Evolutionary conservation across 1,140 invertebrate species (phyloP), one percentile per base, ranked within the genome.

Genomic region (Formica selysi): DNA sequence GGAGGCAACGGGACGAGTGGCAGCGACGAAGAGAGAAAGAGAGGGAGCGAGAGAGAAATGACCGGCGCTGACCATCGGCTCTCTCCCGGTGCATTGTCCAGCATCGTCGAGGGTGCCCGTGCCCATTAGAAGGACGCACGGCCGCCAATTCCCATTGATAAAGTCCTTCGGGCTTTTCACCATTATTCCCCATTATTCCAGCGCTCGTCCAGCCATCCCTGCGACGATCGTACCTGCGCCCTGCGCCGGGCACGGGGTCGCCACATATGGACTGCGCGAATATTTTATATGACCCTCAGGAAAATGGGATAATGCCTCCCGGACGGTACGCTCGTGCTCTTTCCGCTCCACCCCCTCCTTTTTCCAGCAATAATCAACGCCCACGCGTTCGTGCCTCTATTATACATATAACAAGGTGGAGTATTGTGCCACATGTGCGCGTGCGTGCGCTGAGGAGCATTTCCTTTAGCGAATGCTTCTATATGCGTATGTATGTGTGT

Each of bases 61-160:
- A 51, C 8, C 71, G 68, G 26, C 62, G 76, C 89, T 92, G 92
- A 93, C 92, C 92, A 93, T 91, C 90, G 89, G 89, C 79, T 84
- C 84, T 84, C 84, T 89, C 67, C 32, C 57, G 59, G 68, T 51
- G 87, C 86, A 92, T 93, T 93, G 92, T 93, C 89, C 90, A 70
- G 85, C 76, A 19, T 84, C 85, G 70, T 64, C 81, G 86, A 70
- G 79, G 68, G 65, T 44, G 22, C 62, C 76, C 79, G 88, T 87
- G 79, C 73, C 91, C 87, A 93, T 93, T 93, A 93, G 89, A 87
- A 88, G 79, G 85, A 91, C 89, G 79, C 91, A 84, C 74, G 86
- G 59, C 65, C 86, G 76, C 90, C 91, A 91, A 93, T 93, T 93
- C 84, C 88, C 89, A 93, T 93, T 93, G 91, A 93, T 91, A 90